phyloP scores from a whole-genome alignment of 2,113 vertebrate genomes.

The Cygnus buccinator region DNA sequence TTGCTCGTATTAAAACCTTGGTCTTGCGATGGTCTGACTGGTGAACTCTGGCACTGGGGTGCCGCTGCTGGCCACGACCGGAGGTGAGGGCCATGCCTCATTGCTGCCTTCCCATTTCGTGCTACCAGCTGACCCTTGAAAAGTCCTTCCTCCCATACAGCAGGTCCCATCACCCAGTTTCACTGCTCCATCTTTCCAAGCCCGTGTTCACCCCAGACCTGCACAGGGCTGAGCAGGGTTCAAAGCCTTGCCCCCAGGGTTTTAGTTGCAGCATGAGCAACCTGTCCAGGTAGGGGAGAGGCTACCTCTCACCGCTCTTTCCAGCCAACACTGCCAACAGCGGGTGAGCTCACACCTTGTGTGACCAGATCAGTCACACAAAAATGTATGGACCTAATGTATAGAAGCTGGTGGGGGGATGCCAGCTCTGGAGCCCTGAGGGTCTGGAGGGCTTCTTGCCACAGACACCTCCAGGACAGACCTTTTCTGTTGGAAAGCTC shows the following conservation, averaged over 20 bases:
- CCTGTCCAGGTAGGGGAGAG: not conserved
- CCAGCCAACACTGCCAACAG: not conserved
- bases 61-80: accelerated
- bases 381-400: not conserved
- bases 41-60: not conserved
- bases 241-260: not conserved
- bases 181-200: not conserved
- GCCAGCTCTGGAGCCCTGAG: not conserved
- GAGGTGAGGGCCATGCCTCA: not conserved
- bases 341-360: not conserved
- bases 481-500: not conserved
- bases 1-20: not conserved
- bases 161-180: not conserved
- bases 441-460: not conserved
- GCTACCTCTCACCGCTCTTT: not conserved
- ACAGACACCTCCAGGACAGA: not conserved
- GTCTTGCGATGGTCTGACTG: not conserved
- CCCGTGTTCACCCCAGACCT: not conserved
- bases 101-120: not conserved
- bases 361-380: not conserved
- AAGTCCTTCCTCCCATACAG: not conserved
- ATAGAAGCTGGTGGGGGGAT: not conserved
- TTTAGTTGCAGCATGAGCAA: not conserved
- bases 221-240: not conserved
- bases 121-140: not conserved